phyloP scores from a whole-genome alignment of 1,140 invertebrate genomes.

The Drosophila serrata region DNA sequence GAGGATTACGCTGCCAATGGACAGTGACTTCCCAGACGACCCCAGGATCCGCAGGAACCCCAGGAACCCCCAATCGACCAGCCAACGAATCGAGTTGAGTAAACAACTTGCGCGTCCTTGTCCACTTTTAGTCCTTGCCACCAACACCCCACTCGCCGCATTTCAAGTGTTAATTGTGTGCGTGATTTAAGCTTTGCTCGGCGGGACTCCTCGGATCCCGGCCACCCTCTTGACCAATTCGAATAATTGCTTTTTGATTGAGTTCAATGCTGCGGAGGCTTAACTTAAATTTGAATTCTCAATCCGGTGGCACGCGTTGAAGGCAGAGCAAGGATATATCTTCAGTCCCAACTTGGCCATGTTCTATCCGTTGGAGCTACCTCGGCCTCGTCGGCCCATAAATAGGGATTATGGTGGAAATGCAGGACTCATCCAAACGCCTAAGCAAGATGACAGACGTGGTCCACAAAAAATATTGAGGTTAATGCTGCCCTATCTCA shows the following conservation, averaged over 20 bases:
- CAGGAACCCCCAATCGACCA: slow-evolving; percentile 2
- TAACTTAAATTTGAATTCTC: slow-evolving; percentile 58
- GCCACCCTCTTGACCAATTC: slow-evolving; percentile 34
- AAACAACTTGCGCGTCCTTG: slow-evolving; percentile 68
- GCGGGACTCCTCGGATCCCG: slow-evolving; percentile 11
- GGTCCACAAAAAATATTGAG: neutral
- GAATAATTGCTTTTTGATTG: slow-evolving; percentile 83
- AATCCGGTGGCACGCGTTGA: slow-evolving; percentile 38
- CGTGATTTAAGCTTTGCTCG: slow-evolving; percentile 74
- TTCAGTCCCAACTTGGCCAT: slow-evolving; percentile 26
- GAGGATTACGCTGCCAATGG: slow-evolving; percentile 73
- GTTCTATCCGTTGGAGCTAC: slow-evolving; percentile 65
- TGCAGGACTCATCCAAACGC: slow-evolving; percentile 9
- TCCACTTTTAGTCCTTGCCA: slow-evolving; percentile 41
- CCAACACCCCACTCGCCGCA: neutral
- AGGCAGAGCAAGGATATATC: neutral
- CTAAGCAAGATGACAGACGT: neutral
- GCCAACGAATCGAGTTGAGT: slow-evolving; percentile 54
- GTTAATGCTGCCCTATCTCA: slow-evolving; percentile 52
- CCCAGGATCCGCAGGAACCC: slow-evolving; percentile 1
- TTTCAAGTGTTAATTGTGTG: slow-evolving; percentile 80
- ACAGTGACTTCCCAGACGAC: slow-evolving; percentile 35
- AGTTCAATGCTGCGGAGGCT: slow-evolving; percentile 60
- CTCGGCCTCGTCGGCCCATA: slow-evolving; percentile 47
- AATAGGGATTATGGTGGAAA: slow-evolving; percentile 17